Conservation (phyloP, 2,888 invertebrate species). For the Taenaris catops region DNA sequence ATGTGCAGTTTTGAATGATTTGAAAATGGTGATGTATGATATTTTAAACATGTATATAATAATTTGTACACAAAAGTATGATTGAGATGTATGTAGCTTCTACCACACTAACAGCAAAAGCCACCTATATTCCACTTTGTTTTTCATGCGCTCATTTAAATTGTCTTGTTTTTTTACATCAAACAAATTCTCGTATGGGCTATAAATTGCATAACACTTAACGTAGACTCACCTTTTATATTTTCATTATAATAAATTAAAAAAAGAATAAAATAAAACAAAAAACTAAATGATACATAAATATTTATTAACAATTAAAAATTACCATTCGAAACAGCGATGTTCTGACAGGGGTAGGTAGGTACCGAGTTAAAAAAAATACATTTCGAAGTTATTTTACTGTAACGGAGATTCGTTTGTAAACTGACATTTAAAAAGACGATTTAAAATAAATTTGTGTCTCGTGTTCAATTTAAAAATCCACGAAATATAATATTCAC, state of each 20-base stretch:
- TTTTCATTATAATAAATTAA: slow-evolving; percentile 23
- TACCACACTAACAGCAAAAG: slow-evolving; percentile 59
- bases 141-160: slow-evolving; percentile 14
- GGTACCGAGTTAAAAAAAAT: slow-evolving; percentile 38
- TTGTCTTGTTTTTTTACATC: not conserved
- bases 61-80: slow-evolving; percentile 34
- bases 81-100: slow-evolving; percentile 53
- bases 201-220: slow-evolving; percentile 77
- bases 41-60: too few species aligned
- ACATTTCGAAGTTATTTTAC: slow-evolving; percentile 24
- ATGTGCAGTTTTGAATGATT: too few species aligned
- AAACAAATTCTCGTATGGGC: slow-evolving; percentile 12
- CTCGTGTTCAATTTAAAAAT: slow-evolving; percentile 30
- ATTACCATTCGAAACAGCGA: slow-evolving; percentile 52
- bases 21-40: too few species aligned
- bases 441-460: slow-evolving; percentile 26
- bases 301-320: slow-evolving; percentile 76
- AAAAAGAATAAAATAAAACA: slow-evolving; percentile 53
- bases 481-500: slow-evolving; percentile 47
- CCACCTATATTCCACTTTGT: slow-evolving; percentile 30
- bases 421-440: slow-evolving; percentile 20
- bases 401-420: slow-evolving; percentile 56
- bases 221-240: slow-evolving; percentile 55
- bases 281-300: slow-evolving; percentile 62
- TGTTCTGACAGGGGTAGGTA: slow-evolving; percentile 51